Base-by-base conservation (phyloP, 1,140 invertebrate genomes). In the Lethrus apterus region DNA sequence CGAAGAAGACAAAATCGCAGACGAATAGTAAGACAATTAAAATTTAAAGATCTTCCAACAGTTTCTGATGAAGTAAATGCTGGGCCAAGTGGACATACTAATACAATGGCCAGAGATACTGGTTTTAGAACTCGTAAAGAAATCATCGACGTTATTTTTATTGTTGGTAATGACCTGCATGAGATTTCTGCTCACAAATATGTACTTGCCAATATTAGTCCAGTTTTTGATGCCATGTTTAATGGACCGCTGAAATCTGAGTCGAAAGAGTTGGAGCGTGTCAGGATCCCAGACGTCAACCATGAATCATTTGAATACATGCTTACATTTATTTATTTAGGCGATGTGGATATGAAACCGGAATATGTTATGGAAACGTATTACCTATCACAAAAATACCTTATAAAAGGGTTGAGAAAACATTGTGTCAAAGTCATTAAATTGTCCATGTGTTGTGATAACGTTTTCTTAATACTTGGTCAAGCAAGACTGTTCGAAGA, bases 141-240 rank as follows among this genome's bases (percentile, higher is more conserved):
- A n/a, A n/a, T 46, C 34, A 46, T 23, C 40, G 86, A 91, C 64
- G 83, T 91, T 7, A 79, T 80, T 56, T 90, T 90, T 62, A 70
- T 84, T 44, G 86, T 89, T 7, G 86, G 86, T 40, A 76, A 76
- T 53, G 78, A 78, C 10, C 71, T 74, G n/a, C 75, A 80, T 38
- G 78, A 84, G 42, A 84, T 91, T 51, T 86, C 87, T 2, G 87
- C 86, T 2, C 89, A 92, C 58, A 89, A 87, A 63, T 84, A 91
- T 66, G 79, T 92, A 2, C 63, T 92, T 4, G 84, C 84, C 4
- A 82, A 86, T 30, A 86, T 86, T 5, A 87, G 83, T 66, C 82
- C 83, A 2, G 86, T 91, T 2, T 91, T 91, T 67, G 86, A 91
- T 69, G 85, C 86, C 4, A 89, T 91, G 83, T 91, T 92, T 60